Conservation (phyloP, 2,113 vertebrate genomes). For the Mustela lutreola region DNA sequence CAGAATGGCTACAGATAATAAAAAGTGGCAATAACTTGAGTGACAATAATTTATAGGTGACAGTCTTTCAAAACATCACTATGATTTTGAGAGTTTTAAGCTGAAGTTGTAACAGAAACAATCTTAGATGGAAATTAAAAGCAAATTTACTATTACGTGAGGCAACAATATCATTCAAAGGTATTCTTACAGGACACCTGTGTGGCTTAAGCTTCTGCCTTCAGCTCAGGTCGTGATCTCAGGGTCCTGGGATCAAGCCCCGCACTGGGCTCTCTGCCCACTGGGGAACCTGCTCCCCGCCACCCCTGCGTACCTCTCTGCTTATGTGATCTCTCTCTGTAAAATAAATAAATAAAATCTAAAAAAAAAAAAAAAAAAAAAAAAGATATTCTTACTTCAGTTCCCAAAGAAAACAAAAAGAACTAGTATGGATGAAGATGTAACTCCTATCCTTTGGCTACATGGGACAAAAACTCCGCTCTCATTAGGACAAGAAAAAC, state of each 20-base stretch:
- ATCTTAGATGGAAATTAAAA: slow-evolving; percentile 53
- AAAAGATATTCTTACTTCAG: not conserved
- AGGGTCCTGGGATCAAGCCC: too few relatives aligned
- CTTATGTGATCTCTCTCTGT: too few relatives aligned
- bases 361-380: too few relatives aligned
- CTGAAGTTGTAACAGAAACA: slow-evolving; percentile 18
- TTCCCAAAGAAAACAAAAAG: slow-evolving; percentile 40
- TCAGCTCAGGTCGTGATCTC: too few relatives aligned
- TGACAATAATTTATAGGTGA: slow-evolving; percentile 31
- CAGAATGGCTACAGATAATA: slow-evolving; percentile 3
- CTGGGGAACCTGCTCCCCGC: too few relatives aligned
- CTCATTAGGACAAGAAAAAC: not conserved
- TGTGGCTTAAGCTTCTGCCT: too few relatives aligned
- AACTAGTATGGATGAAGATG: not conserved
- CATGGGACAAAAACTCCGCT: not conserved
- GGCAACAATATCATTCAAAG: not conserved
- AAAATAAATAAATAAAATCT: too few relatives aligned
- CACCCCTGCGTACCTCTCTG: too few relatives aligned
- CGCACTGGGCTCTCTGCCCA: too few relatives aligned
- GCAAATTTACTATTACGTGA: not conserved
- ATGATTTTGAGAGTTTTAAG: slow-evolving; percentile 43
- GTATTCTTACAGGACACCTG: not conserved
- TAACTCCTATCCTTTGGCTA: not conserved
- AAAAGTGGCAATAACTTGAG: slow-evolving; percentile 28
- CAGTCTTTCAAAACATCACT: slow-evolving; percentile 23